Evolutionary conservation across 92 coral and sea anemone species (phyloP).

Genomic region (Isaurus tuberculatus): DNA sequence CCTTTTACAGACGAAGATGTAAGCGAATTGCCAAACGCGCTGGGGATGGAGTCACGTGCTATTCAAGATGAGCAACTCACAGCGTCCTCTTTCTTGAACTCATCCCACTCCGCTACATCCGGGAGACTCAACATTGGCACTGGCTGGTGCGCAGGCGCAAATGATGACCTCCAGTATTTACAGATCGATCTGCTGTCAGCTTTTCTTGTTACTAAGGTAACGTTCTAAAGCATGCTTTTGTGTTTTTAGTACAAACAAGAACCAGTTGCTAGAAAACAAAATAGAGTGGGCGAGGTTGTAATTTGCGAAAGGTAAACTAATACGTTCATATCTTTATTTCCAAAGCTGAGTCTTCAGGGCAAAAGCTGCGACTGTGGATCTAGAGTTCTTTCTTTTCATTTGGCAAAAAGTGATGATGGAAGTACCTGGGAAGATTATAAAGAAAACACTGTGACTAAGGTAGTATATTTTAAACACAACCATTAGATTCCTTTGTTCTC

Average conservation of each 20-base stretch:
- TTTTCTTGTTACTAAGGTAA: slow-evolving; percentile 44
- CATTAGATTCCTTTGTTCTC: no score
- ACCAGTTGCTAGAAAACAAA: not conserved
- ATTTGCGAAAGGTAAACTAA: no score
- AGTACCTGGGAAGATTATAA: slow-evolving; percentile 50
- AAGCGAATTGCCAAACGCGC: not conserved
- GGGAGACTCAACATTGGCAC: slow-evolving; percentile 50
- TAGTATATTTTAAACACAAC: not conserved
- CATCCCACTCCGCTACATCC: slow-evolving; percentile 8
- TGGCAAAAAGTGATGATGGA: slow-evolving; percentile 59
- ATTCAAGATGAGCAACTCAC: slow-evolving; percentile 56
- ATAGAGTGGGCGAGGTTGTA: no score
- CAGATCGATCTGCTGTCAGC: slow-evolving; percentile 52
- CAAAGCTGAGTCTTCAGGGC: slow-evolving; percentile 57
- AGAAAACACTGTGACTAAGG: slow-evolving; percentile 62
- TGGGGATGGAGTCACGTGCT: slow-evolving; percentile 59
- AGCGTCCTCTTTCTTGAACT: slow-evolving; percentile 32
- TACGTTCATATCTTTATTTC: not conserved
- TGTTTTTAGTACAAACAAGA: not conserved
- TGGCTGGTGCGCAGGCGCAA: slow-evolving; percentile 54
- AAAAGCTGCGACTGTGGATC: slow-evolving; percentile 50
- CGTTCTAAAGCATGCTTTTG: not conserved
- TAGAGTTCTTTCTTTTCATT: slow-evolving; percentile 57
- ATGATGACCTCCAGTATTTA: slow-evolving; percentile 43
- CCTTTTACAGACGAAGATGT: not conserved